Evolutionary conservation across 1,140 invertebrate species (phyloP), one percentile per base, ranked within the genome.

Genomic region (Eueides isabella): DNA sequence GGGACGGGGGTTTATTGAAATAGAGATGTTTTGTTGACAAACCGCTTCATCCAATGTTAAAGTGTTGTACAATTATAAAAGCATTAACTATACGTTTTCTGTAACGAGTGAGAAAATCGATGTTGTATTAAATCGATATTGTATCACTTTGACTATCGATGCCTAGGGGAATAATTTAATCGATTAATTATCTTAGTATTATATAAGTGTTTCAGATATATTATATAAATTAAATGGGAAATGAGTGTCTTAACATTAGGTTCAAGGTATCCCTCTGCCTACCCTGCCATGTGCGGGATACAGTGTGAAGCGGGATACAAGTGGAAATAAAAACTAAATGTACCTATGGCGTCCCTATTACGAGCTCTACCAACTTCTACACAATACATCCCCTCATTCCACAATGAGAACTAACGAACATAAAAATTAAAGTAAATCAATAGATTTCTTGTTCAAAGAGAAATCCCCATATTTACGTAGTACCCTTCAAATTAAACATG

Each of bases 401-500:
- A 55, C 48, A 55, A 55, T 55, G 23, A 55, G 48, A 55, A 55
- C 48, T 55, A 55, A 55, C 48, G 48, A 55, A 55, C 48, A 55
- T 55, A 55, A 55, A 55, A 55, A 55, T 55, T 55, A 55, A 55
- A 55, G 19, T 55, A 55, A 55, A 55, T 55, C 48, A 55, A 55
- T 55, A 55, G 19, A 55, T 55, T 55, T 55, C 48, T 11, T 28
- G n/a, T 44, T 61, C 55, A 68, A 74, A 69, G 31, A 6, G 67
- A 69, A 64, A 9, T 48, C 35, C 72, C 48, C 64, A 70, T 77
- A 78, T 82, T 80, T 78, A 79, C 76, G 77, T 75, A 73, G 76
- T 76, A 62, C 75, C 81, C 76, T 55, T 75, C 71, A 81, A 85
- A 85, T 84, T 81, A 77, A 85, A 81, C 74, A 73, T 72, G 80